phyloP scores from a whole-genome alignment of 2,113 vertebrate species.

The Porphyrio hochstetteri region DNA sequence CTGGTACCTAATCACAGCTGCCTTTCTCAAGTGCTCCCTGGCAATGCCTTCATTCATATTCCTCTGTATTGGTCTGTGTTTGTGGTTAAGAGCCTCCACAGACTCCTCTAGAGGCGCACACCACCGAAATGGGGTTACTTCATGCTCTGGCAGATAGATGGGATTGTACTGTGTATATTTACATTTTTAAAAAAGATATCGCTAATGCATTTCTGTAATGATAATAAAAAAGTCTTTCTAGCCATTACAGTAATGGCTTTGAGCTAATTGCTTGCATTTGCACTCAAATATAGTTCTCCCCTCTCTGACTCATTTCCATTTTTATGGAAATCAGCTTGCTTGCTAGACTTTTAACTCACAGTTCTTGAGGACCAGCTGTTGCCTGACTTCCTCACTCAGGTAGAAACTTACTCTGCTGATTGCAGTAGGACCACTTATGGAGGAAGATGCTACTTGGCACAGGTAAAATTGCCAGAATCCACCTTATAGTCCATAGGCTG shows the following conservation, averaged over 20 bases:
- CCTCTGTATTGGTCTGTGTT: background rate
- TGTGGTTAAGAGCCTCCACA: background rate
- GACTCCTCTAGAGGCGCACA: background rate
- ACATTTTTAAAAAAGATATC: slow-evolving; percentile 32
- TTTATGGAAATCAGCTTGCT: slow-evolving; percentile 62
- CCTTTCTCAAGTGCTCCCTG: background rate
- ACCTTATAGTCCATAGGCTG: background rate
- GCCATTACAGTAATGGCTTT: slow-evolving; percentile 59
- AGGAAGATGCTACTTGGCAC: background rate
- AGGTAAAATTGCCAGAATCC: background rate
- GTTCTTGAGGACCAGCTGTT: slow-evolving; percentile 42
- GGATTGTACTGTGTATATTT: slow-evolving; percentile 41
- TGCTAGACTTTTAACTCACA: slow-evolving; percentile 10
- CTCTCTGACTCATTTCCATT: slow-evolving; percentile 54
- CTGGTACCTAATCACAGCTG: background rate
- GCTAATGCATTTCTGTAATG: slow-evolving; percentile 55
- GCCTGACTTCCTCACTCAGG: background rate
- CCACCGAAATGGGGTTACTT: slow-evolving; percentile 11
- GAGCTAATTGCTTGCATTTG: slow-evolving; percentile 64
- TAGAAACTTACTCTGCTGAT: background rate
- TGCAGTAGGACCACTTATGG: background rate
- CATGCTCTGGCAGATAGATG: background rate
- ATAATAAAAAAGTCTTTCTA: slow-evolving; percentile 3
- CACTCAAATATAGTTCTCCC: slow-evolving; percentile 13
- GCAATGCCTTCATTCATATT: slow-evolving; percentile 1